These are phyloP conservation scores for Apodemus speciosus DNA, from an alignment of 2,113 vertebrate genomes.

Conservation along the genomic window DNA sequence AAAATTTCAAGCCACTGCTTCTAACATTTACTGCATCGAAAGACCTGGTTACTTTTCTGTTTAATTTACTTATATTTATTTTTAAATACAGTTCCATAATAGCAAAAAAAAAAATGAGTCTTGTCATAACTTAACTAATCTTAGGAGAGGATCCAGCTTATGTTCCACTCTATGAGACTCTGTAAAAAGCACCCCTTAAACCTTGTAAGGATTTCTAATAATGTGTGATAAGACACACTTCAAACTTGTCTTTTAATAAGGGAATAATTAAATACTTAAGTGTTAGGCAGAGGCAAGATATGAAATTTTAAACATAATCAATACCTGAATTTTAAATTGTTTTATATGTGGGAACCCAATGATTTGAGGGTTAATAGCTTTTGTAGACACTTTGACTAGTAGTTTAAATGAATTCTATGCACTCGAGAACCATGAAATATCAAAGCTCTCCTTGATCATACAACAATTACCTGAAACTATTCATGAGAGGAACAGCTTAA, in stretches of 20 bases:
- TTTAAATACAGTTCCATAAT: neutral
- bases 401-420: neutral
- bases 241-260: neutral
- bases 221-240: neutral
- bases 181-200: no score
- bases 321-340: neutral
- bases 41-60: neutral
- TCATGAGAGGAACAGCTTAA: no score
- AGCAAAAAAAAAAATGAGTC: neutral
- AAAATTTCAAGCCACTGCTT: neutral
- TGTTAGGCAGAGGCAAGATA: neutral
- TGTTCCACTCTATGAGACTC: neutral
- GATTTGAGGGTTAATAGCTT: neutral
- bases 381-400: neutral
- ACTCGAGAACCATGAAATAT: neutral
- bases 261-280: neutral
- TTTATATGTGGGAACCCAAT: neutral
- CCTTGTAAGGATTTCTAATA: no score
- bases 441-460: accelerated
- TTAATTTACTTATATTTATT: neutral
- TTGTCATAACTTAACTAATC: neutral
- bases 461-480: no score
- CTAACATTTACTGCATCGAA: neutral
- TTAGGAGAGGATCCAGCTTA: neutral
- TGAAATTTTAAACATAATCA: neutral